Base-by-base conservation (phyloP, 2,888 invertebrate species). In the Cephus sareptanus region DNA sequence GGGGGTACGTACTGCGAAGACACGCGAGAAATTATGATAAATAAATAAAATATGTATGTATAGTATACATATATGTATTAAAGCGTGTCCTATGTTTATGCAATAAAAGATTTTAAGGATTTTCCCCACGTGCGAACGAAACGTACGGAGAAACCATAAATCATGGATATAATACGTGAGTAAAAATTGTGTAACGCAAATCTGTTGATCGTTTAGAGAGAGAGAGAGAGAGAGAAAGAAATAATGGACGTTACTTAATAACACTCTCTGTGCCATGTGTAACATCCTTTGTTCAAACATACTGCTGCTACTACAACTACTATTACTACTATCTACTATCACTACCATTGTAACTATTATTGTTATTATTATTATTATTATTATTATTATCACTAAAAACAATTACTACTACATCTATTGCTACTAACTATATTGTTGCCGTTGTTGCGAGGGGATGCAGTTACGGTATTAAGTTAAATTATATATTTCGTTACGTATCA, bases 11-110 rank as follows among this genome's bases (percentile, higher is more conserved):
- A 23, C 6, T 15, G 56, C 56, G 56, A 23, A 23, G 77, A n/a
- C 56, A 73, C 37, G 23, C 12, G 73, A 34, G 33, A 70, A 23
- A 71, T 31, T 69, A 34, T 76, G n/a, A 56, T 75, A 75, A 73
- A 70, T 75, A 70, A 73, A 75, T 0, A 31, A 56, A 2, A 69
- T 78, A 71, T 70, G 23, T 74, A 35, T 37, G 33, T 56, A 76
- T 56, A 70, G 76, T 69, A 78, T 76, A 79, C 77, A 71, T 37
- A 77, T 35, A 70, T 73, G 74, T 78, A 79, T 68, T 68, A 79
- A 76, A 56, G 76, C 56, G 75, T 75, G 75, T 73, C 37, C 73
- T 76, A 70, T 75, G 74, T 74, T 31, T 76, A 76, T 75, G 74
- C 79, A 80, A 77, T 71, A 75, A 76, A 77, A 80, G 23, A 1